phyloP scores from a whole-genome alignment of 2,888 invertebrate genomes.

The Agelastica alni region DNA sequence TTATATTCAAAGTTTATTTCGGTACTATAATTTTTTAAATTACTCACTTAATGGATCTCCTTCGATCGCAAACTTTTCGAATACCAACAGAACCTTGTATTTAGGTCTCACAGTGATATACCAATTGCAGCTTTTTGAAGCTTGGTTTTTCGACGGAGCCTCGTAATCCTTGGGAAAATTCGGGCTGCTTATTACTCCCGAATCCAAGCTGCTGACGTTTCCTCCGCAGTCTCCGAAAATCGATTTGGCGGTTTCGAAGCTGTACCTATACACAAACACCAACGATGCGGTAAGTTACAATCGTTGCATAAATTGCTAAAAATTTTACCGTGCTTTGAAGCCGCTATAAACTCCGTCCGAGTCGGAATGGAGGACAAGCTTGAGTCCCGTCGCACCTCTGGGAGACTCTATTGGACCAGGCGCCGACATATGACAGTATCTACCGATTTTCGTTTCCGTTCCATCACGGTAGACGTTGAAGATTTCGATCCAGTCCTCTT shows the following conservation, averaged over 20 bases:
- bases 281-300: too few relatives aligned
- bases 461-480: conserved; percentile 86
- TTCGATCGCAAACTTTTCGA: conserved; percentile 91
- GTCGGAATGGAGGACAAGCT: conserved; percentile 88
- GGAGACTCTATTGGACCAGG: conserved; percentile 96
- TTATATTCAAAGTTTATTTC: too few relatives aligned
- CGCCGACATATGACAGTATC: conserved; percentile 88
- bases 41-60: conserved; percentile 82
- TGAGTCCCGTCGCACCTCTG: conserved; percentile 83
- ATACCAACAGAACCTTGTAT: conserved; percentile 87
- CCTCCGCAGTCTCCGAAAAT: conserved; percentile 93
- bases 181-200: conserved; percentile 84
- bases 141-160: conserved; percentile 75
- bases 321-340: conserved; percentile 77
- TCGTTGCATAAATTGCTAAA: too few relatives aligned
- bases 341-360: conserved; percentile 87
- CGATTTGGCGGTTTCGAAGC: conserved; percentile 85
- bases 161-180: conserved; percentile 91
- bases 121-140: conserved; percentile 96
- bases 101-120: conserved; percentile 85
- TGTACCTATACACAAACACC: conserved; percentile 69
- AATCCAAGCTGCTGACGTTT: conserved; percentile 83
- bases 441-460: conserved; percentile 81
- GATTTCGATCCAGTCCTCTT: conserved; percentile 93
- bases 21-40: too few relatives aligned